Percentiles rank a stretch among this genome's conserved stretches.
These are phyloP conservation scores for Drosophila baimaii DNA, from an alignment of 1,140 invertebrate genomes.

Conservation along the genomic window DNA sequence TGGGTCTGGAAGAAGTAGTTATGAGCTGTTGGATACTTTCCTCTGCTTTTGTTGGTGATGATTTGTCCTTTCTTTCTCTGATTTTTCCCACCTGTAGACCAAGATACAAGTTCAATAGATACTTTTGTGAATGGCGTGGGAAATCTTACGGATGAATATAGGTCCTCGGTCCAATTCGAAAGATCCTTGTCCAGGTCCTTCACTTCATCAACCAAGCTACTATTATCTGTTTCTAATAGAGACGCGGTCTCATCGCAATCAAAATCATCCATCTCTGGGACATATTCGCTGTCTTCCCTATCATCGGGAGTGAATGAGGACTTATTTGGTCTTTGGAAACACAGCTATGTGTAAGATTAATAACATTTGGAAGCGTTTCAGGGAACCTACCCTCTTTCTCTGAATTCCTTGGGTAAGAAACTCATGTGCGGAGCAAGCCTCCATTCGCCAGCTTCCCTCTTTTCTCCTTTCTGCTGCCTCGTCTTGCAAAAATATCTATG, in stretches of 20 bases:
- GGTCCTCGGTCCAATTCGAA: constrained; percentile 3
- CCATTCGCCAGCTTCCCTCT: not conserved
- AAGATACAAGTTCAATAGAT: not conserved
- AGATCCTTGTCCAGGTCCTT: constrained; percentile 1
- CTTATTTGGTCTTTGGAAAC: not conserved
- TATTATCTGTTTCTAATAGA: not conserved
- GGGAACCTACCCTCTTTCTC: not conserved
- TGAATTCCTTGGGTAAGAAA: not conserved
- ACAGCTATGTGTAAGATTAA: not conserved
- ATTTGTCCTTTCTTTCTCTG: not conserved
- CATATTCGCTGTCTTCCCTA: constrained; percentile 5
- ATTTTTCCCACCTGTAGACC: not conserved
- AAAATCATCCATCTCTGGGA: not conserved
- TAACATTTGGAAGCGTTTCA: no score
- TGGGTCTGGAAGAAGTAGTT: not conserved
- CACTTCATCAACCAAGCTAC: not conserved
- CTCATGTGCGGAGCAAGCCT: not conserved
- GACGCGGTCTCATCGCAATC: not conserved
- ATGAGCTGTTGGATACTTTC: no score
- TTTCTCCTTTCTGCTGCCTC: not conserved
- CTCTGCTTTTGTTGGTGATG: not conserved
- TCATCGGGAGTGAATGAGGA: not conserved
- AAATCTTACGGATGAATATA: constrained; percentile 3
- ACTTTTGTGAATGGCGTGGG: not conserved
- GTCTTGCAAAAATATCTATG: not conserved